Conservation (phyloP, 1,140 invertebrate genomes). For the Andricus grossulariae region DNA sequence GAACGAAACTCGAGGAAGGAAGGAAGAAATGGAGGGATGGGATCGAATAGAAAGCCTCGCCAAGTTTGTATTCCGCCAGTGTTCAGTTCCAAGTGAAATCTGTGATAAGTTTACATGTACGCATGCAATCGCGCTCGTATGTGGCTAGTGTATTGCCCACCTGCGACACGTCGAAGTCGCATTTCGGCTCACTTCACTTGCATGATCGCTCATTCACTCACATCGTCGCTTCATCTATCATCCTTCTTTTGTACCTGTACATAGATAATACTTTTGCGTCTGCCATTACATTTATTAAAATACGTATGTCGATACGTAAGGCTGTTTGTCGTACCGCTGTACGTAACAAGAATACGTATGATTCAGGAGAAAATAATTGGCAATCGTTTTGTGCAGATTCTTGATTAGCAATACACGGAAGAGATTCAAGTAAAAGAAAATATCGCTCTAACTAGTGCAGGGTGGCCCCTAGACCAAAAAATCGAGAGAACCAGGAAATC, state of each 20-base stretch:
- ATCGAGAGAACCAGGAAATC: too few relatives aligned
- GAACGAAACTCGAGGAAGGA: background rate
- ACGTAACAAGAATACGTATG: slow-evolving; percentile 15
- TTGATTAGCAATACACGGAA: background rate
- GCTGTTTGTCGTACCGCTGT: background rate
- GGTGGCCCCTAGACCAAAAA: too few relatives aligned
- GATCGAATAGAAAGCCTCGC: background rate
- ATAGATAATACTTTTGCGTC: background rate
- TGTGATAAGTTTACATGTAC: slow-evolving; percentile 57
- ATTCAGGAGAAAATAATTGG: slow-evolving; percentile 26
- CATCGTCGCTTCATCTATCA: slow-evolving; percentile 10
- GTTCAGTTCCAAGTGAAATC: slow-evolving; percentile 62
- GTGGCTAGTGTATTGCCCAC: slow-evolving; percentile 17
- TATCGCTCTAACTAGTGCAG: background rate
- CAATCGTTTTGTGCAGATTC: slow-evolving; percentile 8
- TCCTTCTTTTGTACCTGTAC: slow-evolving; percentile 7
- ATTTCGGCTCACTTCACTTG: slow-evolving; percentile 16
- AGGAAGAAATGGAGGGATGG: background rate
- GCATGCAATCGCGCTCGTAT: slow-evolving; percentile 10
- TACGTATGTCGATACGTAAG: slow-evolving; percentile 11
- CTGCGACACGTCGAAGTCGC: background rate
- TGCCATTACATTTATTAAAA: background rate
- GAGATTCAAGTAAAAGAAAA: background rate
- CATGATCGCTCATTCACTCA: background rate
- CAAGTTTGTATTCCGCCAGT: slow-evolving; percentile 41